Base-by-base conservation (phyloP, 2,797 vertebrate species). In the Poecilia velifera region DNA sequence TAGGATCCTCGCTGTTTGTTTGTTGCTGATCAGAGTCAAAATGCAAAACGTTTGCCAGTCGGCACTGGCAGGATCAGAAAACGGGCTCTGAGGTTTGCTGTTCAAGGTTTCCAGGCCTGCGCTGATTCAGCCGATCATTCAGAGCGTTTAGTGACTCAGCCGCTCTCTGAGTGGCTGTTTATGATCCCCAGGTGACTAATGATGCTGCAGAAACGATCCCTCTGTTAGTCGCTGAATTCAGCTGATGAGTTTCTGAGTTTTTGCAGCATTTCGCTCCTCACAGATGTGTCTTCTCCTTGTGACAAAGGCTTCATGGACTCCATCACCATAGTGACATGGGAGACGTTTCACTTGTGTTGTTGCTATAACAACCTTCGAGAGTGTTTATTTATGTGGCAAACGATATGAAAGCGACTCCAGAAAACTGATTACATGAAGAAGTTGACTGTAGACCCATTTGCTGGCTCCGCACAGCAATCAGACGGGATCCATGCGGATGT, bases 301-400 rank as follows among this genome's bases (percentile, higher is more conserved):
- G 78, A 77, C 75, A 74, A 41, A 72, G 18, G 71, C 73, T 84
- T 88, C 81, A 80, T 84, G 85, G 80, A 90, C 88, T 83, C 88
- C 77, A 91, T 94, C 91, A 86, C 93, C 90, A 93, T 92, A 88
- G 91, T 84, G 89, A 94, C 90, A 89, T 82, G 81, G 84, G 83
- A 84, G 86, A 83, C 49, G 0, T 78, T 83, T 89, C 77, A 46
- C 68, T 84, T 76, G 76, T 79, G 82, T 55, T 84, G 90, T 93
- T 92, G 81, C 90, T 87, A 89, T 93, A 91, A 82, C 91, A 93
- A 93, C 93, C 76, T 82, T 79, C 86, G 77, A 84, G 84, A 79
- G 74, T 81, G 84, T 85, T 84, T 88, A 83, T 89, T 90, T 78
- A 72, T 82, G 74, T 78, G 75, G 77, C 59, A 68, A 89, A 83